Conservation (phyloP, 2,113 vertebrate genomes). For the Petrocephalus zakoni region DNA sequence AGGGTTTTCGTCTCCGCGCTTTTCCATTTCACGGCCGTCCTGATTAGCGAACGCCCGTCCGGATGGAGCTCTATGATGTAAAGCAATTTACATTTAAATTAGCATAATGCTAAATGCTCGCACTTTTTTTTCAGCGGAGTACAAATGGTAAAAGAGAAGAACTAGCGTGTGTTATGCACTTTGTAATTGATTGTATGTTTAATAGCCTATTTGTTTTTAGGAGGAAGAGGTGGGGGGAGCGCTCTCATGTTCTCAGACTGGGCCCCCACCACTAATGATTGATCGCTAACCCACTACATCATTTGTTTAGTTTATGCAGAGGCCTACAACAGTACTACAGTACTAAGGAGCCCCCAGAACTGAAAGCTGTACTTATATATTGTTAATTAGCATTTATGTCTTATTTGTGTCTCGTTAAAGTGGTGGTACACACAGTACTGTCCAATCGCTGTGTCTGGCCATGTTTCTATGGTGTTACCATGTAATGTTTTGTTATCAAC, state of each 20-base stretch:
- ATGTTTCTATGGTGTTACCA: background rate
- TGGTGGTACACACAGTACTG: background rate
- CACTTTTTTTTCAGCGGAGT: background rate
- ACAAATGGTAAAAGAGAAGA: background rate
- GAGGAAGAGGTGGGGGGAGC: background rate
- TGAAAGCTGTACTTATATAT: background rate
- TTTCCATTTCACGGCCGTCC: background rate
- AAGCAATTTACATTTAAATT: background rate
- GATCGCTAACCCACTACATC: too few species aligned
- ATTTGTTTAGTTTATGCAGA: background rate
- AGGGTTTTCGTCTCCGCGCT: background rate
- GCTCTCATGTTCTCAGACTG: too few species aligned
- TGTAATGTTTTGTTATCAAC: background rate
- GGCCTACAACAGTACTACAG: background rate
- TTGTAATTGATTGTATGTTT: background rate
- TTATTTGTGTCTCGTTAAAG: background rate
- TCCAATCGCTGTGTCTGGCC: background rate
- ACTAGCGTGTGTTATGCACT: background rate
- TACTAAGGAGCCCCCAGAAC: background rate
- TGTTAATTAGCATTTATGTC: background rate
- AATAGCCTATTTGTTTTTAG: background rate
- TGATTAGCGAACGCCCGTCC: background rate
- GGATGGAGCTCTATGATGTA: background rate
- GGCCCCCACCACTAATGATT: too few species aligned
- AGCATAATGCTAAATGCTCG: background rate